phyloP scores from a whole-genome alignment of 2,888 invertebrate genomes.

The Dynastes grantii region DNA sequence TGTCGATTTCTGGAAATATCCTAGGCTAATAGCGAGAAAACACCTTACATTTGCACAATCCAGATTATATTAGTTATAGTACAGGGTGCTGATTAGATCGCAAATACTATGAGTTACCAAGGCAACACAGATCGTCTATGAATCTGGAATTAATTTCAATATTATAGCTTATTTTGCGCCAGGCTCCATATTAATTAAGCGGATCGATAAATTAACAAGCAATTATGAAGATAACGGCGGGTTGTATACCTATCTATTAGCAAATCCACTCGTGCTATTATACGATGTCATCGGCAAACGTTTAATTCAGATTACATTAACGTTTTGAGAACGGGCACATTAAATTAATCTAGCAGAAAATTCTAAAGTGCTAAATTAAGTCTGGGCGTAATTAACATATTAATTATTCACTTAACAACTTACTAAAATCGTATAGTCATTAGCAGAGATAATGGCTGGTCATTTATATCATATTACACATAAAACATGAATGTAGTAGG shows the following conservation, averaged over 20 bases:
- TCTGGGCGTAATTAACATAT: neutral
- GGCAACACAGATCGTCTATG: neutral
- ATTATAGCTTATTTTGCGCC: neutral
- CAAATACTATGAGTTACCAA: no score
- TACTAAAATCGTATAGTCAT: neutral
- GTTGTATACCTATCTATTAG: slow-evolving; percentile 25
- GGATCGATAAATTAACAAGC: slow-evolving; percentile 22
- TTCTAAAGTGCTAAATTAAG: slow-evolving; percentile 17
- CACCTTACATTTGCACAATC: no score
- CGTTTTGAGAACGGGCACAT: neutral
- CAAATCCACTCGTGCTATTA: slow-evolving; percentile 9
- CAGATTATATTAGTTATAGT: no score
- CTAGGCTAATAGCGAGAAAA: no score
- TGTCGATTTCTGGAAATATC: no score
- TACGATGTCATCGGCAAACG: slow-evolving; percentile 31
- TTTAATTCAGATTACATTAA: slow-evolving; percentile 27
- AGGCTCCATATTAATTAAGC: slow-evolving; percentile 8
- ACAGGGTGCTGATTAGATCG: no score
- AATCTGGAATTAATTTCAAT: slow-evolving; percentile 2
- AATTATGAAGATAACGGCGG: slow-evolving; percentile 31
- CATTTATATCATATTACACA: neutral
- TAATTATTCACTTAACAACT: neutral
- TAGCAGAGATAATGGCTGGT: neutral
- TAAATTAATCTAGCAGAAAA: slow-evolving; percentile 26
- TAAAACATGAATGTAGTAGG: neutral